Evolutionary conservation across 2,888 invertebrate species (phyloP).

Genomic region (Zele albiditarsus): DNA sequence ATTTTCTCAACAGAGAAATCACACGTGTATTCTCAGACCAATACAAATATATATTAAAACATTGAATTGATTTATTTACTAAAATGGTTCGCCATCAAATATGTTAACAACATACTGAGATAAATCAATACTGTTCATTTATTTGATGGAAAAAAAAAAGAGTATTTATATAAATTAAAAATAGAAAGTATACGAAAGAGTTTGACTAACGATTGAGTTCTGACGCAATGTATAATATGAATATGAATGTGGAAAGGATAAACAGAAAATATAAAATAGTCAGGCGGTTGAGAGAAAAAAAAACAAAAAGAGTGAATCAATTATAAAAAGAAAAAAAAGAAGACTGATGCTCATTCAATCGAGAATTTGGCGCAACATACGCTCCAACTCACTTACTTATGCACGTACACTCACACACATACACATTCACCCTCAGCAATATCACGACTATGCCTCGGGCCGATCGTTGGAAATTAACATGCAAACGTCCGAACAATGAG

Average conservation of each 20-base stretch:
- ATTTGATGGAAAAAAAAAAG: no score
- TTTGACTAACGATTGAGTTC: no score
- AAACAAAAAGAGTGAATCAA: not conserved
- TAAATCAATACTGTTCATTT: no score
- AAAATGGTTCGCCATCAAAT: no score
- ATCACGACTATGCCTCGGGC: constrained; percentile 66
- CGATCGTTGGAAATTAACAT: constrained; percentile 70
- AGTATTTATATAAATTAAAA: no score
- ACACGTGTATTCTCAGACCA: not conserved
- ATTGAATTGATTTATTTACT: not conserved
- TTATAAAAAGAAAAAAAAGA: constrained; percentile 17
- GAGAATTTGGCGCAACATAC: constrained; percentile 53
- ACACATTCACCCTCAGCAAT: not conserved
- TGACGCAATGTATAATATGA: not conserved
- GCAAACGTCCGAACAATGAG: constrained; percentile 61
- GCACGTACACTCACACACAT: constrained; percentile 61
- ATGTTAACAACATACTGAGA: no score
- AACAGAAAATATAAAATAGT: not conserved
- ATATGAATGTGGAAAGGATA: not conserved
- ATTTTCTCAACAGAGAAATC: not conserved
- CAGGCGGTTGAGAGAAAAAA: constrained; percentile 17
- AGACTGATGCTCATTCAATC: constrained; percentile 52
- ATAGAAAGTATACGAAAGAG: no score
- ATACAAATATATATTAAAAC: not conserved
- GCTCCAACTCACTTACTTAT: constrained; percentile 36